These are phyloP conservation scores for Myotis pilosus DNA, from an alignment of 2,797 vertebrate species.

Conservation along the genomic window DNA sequence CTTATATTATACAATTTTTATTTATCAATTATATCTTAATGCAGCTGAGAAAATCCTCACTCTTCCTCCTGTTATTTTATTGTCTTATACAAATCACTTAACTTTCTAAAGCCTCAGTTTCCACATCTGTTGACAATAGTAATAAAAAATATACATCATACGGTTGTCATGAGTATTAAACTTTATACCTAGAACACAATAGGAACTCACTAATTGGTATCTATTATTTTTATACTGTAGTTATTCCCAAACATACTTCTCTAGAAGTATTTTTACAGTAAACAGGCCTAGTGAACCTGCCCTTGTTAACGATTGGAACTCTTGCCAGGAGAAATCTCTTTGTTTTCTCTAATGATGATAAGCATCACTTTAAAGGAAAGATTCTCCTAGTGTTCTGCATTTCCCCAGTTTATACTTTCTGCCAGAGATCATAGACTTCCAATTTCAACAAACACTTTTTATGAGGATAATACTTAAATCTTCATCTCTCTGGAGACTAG, in stretches of 20 bases:
- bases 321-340: neutral
- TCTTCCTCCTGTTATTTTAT: neutral
- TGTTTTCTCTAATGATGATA: conserved; percentile 3
- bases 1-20: neutral
- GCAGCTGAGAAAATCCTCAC: neutral
- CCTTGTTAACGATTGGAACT: neutral
- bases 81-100: neutral
- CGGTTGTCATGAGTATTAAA: neutral
- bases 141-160: neutral
- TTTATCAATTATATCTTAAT: neutral
- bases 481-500: neutral
- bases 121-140: neutral
- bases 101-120: neutral
- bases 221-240: neutral
- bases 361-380: neutral
- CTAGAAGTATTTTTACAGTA: neutral
- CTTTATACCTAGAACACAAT: neutral
- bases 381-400: neutral
- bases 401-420: neutral
- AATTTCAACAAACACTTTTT: conserved; percentile 6
- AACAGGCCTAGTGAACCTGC: neutral
- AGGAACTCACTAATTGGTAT: neutral
- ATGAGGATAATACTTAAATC: neutral
- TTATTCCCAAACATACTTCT: neutral
- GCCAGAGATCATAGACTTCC: neutral